phyloP scores from a whole-genome alignment of 2,113 vertebrate genomes.

The Cyanoderma ruficeps region DNA sequence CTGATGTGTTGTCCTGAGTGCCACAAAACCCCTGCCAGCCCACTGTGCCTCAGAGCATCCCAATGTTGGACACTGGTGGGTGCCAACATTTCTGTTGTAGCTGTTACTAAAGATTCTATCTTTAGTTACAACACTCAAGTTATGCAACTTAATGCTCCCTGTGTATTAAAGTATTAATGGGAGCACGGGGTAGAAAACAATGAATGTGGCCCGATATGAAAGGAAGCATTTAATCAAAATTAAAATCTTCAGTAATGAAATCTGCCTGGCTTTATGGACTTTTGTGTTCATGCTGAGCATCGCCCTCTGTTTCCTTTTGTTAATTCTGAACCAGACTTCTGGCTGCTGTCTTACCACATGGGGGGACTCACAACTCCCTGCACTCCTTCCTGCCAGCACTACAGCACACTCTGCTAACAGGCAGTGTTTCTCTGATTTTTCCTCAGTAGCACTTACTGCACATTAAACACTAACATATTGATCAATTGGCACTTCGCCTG shows the following conservation, averaged over 20 bases:
- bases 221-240: conserved; percentile 55
- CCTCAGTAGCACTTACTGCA: conserved; percentile 9
- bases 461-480: conserved; percentile 38
- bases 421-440: conserved; percentile 7
- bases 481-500: neutral
- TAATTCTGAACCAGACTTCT: conserved; percentile 12
- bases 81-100: neutral
- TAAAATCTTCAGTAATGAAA: conserved; percentile 55
- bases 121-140: neutral
- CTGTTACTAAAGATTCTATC: conserved; percentile 65
- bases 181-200: neutral
- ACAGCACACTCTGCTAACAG: neutral
- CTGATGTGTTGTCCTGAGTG: neutral
- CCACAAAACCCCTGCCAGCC: neutral
- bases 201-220: neutral
- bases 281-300: neutral
- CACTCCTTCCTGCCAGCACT: neutral
- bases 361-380: neutral
- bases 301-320: conserved; percentile 11
- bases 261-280: neutral
- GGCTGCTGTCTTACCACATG: neutral
- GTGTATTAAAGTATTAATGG: conserved; percentile 37
- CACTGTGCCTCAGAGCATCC: neutral
- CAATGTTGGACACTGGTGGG: neutral
- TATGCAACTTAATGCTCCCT: neutral